phyloP scores from a whole-genome alignment of 2,113 vertebrate genomes.

The Dromas ardeola region DNA sequence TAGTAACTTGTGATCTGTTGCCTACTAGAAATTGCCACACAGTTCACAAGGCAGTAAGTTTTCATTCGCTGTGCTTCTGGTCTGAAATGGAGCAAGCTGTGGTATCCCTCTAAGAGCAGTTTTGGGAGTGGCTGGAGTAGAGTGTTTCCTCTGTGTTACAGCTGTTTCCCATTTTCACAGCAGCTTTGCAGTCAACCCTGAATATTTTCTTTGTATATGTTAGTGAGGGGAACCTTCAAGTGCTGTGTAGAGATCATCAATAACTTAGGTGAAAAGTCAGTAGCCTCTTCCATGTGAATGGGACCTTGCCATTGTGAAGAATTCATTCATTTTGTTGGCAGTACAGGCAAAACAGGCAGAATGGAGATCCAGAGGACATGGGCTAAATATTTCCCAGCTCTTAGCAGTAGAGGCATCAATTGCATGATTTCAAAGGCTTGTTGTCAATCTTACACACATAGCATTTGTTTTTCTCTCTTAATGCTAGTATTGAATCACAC shows the following conservation, averaged over 20 bases:
- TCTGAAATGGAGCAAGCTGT: neutral
- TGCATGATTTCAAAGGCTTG: slow-evolving; percentile 29
- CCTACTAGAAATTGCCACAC: neutral
- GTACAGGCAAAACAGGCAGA: neutral
- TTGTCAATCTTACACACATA: slow-evolving; percentile 13
- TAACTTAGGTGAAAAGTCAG: neutral
- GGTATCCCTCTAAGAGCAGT: neutral
- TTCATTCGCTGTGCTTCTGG: neutral
- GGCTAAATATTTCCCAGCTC: neutral
- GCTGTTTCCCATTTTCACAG: neutral
- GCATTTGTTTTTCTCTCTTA: slow-evolving; percentile 57
- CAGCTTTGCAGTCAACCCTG: neutral
- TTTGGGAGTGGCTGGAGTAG: neutral
- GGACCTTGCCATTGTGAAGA: neutral
- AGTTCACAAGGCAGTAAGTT: neutral
- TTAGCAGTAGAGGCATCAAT: neutral
- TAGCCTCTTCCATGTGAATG: neutral
- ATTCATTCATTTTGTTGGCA: neutral
- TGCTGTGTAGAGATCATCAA: neutral
- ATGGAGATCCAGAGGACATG: neutral
- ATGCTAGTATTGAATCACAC: slow-evolving; percentile 52
- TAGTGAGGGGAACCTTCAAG: neutral
- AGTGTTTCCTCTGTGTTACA: neutral
- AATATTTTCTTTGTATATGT: neutral
- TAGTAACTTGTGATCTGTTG: neutral